These are phyloP conservation scores for Nowickia ferox DNA, from an alignment of 2,888 invertebrate genomes.

Conservation along the genomic window DNA sequence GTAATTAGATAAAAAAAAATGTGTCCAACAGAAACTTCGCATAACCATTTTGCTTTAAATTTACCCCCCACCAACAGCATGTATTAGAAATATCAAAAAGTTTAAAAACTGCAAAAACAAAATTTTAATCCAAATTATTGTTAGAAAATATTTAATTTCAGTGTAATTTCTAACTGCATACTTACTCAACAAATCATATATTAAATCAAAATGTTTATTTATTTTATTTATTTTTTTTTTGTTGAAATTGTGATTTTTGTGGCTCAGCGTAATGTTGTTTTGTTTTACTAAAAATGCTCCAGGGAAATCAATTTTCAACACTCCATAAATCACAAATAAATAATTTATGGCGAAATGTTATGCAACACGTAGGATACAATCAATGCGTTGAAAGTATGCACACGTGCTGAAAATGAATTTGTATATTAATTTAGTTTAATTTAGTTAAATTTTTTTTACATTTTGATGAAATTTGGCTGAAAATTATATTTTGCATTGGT, in stretches of 20 bases:
- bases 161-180: too few relatives aligned
- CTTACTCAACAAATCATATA: not conserved
- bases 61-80: not conserved
- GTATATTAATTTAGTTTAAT: too few relatives aligned
- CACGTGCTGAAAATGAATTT: not conserved
- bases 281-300: slow-evolving; percentile 32
- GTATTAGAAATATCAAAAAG: not conserved
- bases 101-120: not conserved
- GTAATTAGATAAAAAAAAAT: too few relatives aligned
- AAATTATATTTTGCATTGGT: too few relatives aligned
- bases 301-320: slow-evolving; percentile 64
- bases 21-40: too few relatives aligned
- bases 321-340: slow-evolving; percentile 59
- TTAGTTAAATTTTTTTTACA: too few relatives aligned
- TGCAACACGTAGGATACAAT: not conserved
- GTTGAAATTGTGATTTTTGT: not conserved
- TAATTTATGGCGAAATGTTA: slow-evolving; percentile 50
- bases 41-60: too few relatives aligned
- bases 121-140: not conserved
- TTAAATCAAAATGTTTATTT: slow-evolving; percentile 17
- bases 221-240: too few relatives aligned
- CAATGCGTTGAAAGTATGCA: not conserved
- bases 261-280: not conserved
- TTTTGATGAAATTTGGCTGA: too few relatives aligned
- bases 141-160: not conserved